These are phyloP conservation scores for Dryocosmus kuriphilus DNA, from an alignment of 2,888 invertebrate species.

Conservation along the genomic window DNA sequence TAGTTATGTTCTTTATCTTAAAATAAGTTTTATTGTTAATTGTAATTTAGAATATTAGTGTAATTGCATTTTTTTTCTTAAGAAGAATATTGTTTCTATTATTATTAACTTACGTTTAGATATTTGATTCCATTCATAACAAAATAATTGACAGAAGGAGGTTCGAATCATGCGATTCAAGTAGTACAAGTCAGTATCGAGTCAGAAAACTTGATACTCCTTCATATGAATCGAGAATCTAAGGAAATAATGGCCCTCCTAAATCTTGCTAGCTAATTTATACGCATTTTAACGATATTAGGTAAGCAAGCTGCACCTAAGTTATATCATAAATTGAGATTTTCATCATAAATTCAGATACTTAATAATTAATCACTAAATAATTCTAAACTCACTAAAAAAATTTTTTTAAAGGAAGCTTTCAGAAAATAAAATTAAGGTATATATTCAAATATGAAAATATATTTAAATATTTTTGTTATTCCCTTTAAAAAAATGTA, in stretches of 20 bases:
- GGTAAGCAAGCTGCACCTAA: not conserved
- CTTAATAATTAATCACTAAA: not conserved
- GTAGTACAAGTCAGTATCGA: conserved; percentile 1
- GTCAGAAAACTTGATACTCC: not conserved
- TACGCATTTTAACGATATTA: not conserved
- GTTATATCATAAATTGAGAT: not conserved
- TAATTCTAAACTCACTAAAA: not conserved
- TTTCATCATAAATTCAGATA: not conserved
- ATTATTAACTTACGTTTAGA: not conserved
- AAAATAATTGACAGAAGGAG: not conserved
- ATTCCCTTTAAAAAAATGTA: no score
- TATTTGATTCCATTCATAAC: not conserved
- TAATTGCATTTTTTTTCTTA: no score
- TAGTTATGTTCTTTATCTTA: no score
- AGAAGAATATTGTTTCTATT: no score
- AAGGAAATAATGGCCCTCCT: not conserved
- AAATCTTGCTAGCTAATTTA: not conserved
- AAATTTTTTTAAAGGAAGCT: no score
- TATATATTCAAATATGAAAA: no score
- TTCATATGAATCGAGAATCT: not conserved
- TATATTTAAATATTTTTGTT: no score
- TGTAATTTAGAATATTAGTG: no score
- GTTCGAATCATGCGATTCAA: not conserved
- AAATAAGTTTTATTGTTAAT: no score
- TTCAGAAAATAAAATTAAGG: no score